phyloP scores from a whole-genome alignment of 2,797 vertebrate species.

The Jordanella pulchra region DNA sequence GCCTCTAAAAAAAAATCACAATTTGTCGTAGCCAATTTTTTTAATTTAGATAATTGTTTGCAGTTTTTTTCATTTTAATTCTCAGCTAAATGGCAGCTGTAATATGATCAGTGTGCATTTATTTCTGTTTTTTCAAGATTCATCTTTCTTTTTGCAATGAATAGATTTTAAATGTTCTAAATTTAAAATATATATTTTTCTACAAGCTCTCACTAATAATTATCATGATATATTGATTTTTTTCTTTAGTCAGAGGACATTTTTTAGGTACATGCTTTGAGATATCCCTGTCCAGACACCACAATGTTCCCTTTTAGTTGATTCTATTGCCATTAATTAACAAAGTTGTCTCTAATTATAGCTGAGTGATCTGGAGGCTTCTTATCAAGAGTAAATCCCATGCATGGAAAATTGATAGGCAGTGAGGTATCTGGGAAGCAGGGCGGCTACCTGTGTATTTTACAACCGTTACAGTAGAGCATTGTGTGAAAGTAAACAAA shows the following conservation, averaged over 20 bases:
- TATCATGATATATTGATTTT: not conserved
- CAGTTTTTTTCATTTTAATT: not conserved
- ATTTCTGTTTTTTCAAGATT: not conserved
- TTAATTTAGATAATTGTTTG: not conserved
- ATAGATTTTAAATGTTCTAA: not conserved
- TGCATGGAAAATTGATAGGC: constrained; percentile 54
- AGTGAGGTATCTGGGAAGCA: constrained; percentile 39
- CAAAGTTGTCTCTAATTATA: constrained; percentile 34
- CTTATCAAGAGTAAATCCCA: constrained; percentile 50
- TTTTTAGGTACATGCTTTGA: not conserved
- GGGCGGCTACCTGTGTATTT: constrained; percentile 51
- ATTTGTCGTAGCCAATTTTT: no score
- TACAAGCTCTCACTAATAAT: not conserved
- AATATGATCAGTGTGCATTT: not conserved
- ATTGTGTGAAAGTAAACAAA: constrained; percentile 68
- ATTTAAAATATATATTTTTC: not conserved
- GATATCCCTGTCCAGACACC: not conserved
- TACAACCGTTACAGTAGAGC: constrained; percentile 36
- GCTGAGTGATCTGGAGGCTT: constrained; percentile 42
- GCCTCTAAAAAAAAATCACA: no score
- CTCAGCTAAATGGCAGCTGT: not conserved
- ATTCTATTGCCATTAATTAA: constrained; percentile 23
- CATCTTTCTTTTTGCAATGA: not conserved
- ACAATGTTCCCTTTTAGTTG: constrained; percentile 36
- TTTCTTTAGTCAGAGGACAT: not conserved